Evolutionary conservation across 1,140 invertebrate species (phyloP), one percentile per base, ranked within the genome.

Genomic region (Drosophila biarmipes): DNA sequence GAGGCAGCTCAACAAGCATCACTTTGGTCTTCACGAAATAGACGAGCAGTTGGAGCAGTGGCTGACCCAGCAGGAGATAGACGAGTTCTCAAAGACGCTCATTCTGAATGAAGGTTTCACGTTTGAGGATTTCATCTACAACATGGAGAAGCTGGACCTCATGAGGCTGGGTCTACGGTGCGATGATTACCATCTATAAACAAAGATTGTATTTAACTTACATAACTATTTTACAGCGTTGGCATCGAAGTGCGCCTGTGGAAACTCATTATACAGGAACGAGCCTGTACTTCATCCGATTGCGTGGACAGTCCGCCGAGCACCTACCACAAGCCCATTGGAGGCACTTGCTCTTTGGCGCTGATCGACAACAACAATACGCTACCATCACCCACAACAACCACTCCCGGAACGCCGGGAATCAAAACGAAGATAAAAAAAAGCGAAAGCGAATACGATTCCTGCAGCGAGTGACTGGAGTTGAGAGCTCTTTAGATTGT

Each of bases 51-150:
- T 95, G 64, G 86, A 93, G 14, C 92, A 94, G 48, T 96, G 95
- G 94, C 79, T 96, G 12, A 79, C 93, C 62, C 92, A 92, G 59
- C 90, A 95, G 42, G 92, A 93, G 31, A 84, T 96, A 38, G 94
- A 95, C 82, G 92, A 93, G 61, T 85, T 81, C 31, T 93, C 94
- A 19, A 93, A 95, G 46, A 93, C 94, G 59, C 94, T 93, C 80
- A 94, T 98, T 84, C 78, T 95, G 17, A 90, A 93, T 53, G 96
- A 98, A 91, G 95, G 96, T 67, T 98, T 96, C 89, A 96, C 94
- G 10, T 94, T 97, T 73, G 94, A 96, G 53, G 96, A 98, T 92
- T 92, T 98, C 27, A 92, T 97, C 38, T 94, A 94, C 67, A 94
- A 95, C 72, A 93, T 97, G 64, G 95, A 94, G 1, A 93, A 96